Evolutionary conservation across 2,888 invertebrate species (phyloP).

Genomic region (Cremastinae sp.): DNA sequence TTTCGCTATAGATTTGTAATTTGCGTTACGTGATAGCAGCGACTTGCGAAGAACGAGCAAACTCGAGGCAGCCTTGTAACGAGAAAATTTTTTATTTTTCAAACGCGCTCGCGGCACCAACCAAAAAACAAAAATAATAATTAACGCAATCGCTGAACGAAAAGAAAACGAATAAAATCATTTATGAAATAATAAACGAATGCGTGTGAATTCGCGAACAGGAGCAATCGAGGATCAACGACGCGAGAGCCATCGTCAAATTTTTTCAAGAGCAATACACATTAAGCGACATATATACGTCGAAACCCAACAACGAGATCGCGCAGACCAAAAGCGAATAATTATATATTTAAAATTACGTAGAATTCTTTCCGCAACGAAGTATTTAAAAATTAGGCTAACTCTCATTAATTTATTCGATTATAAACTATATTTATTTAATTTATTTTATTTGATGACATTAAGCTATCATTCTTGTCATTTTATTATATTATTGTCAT

Average conservation of each 20-base stretch:
- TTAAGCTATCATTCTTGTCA: conserved; percentile 42
- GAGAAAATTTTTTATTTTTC: conserved; percentile 21
- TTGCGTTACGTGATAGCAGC: background rate
- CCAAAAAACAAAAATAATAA: conserved; percentile 44
- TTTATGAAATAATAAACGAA: conserved; percentile 71
- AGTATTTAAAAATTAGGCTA: too few species aligned
- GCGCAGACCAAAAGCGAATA: conserved; percentile 25
- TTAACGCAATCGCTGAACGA: conserved; percentile 57
- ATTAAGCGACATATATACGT: conserved; percentile 69
- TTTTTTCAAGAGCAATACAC: conserved; percentile 70
- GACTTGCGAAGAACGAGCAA: background rate
- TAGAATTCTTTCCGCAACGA: background rate
- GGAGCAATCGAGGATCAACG: conserved; percentile 18
- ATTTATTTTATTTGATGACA: too few species aligned
- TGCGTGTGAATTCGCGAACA: conserved; percentile 70
- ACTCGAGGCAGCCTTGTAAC: background rate
- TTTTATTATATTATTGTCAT: conserved; percentile 31
- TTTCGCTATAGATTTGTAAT: too few species aligned
- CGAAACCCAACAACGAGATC: conserved; percentile 35
- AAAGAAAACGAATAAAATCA: conserved; percentile 70
- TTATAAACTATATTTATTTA: too few species aligned
- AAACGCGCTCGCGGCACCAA: conserved; percentile 45
- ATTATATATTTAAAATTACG: background rate
- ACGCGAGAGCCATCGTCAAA: conserved; percentile 35
- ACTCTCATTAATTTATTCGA: too few species aligned